Percentiles rank a stretch among this genome's conserved stretches.
phyloP scores from a whole-genome alignment of 1,140 invertebrate genomes.

The Globodera rostochiensis region DNA sequence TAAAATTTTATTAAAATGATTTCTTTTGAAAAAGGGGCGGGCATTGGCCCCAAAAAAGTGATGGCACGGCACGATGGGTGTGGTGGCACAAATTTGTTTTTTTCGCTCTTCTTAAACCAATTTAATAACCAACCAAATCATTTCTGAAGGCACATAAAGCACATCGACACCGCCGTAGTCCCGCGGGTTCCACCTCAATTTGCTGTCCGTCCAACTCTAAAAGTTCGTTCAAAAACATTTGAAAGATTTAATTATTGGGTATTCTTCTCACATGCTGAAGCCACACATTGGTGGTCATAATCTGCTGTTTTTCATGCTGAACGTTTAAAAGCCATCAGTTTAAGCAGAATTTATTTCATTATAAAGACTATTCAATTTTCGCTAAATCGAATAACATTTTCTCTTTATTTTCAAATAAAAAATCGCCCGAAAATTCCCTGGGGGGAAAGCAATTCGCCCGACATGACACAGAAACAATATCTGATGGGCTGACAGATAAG shows the following conservation, averaged over 20 bases:
- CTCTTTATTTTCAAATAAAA: not conserved
- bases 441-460: not conserved
- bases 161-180: slow-evolving; percentile 88
- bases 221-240: slow-evolving; percentile 7
- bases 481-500: not conserved
- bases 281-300: slow-evolving; percentile 93
- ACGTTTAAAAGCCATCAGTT: slow-evolving; percentile 29
- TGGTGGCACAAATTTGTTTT: not conserved
- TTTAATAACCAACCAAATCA: slow-evolving; percentile 82
- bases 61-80: too few relatives aligned
- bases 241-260: slow-evolving; percentile 16
- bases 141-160: slow-evolving; percentile 73
- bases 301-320: slow-evolving; percentile 80
- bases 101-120: not conserved
- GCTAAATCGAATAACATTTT: too few relatives aligned
- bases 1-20: slow-evolving; percentile 9
- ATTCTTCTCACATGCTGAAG: slow-evolving; percentile 79
- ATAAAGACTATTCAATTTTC: not conserved
- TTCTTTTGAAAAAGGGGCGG: not conserved
- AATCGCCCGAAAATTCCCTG: not conserved
- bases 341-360: too few relatives aligned
- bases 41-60: not conserved
- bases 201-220: slow-evolving; percentile 84
- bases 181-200: slow-evolving; percentile 89
- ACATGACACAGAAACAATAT: not conserved